phyloP scores from a whole-genome alignment of 2,888 invertebrate species.

The Heliconius hortense region DNA sequence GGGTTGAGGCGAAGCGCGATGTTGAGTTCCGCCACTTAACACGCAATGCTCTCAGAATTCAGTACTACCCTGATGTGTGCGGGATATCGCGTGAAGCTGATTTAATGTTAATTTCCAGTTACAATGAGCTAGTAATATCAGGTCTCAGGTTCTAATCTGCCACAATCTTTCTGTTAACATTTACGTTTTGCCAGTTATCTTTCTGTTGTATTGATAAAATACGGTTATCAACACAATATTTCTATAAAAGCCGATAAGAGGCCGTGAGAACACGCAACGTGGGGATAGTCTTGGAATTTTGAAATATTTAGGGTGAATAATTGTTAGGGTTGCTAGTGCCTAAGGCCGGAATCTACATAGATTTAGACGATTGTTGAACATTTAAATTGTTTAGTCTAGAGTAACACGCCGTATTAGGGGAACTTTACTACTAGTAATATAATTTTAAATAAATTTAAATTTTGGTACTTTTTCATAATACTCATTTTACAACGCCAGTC shows the following conservation, averaged over 20 bases:
- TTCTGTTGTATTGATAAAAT: constrained; percentile 63
- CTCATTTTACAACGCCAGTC: not conserved
- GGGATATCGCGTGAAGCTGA: too few relatives aligned
- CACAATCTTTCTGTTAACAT: constrained; percentile 11
- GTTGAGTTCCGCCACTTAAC: too few relatives aligned
- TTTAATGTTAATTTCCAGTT: too few relatives aligned
- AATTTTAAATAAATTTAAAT: not conserved
- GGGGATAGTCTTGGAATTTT: constrained; percentile 34
- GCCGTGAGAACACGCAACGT: constrained; percentile 46
- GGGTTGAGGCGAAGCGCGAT: too few relatives aligned
- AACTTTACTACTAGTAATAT: not conserved
- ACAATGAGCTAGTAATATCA: not conserved
- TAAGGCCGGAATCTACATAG: not conserved
- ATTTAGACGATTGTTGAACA: not conserved
- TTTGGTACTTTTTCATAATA: not conserved
- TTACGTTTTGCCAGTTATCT: constrained; percentile 10
- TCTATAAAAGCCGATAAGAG: constrained; percentile 65
- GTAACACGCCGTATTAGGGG: not conserved
- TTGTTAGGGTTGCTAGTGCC: not conserved
- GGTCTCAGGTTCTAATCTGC: constrained; percentile 5
- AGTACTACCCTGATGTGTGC: too few relatives aligned
- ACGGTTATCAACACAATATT: constrained; percentile 69
- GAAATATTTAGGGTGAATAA: constrained; percentile 22
- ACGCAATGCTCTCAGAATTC: too few relatives aligned
- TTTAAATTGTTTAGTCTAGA: not conserved